These are phyloP conservation scores for Craseonycteris thonglongyai DNA, from an alignment of 2,113 vertebrate species.

Conservation along the genomic window DNA sequence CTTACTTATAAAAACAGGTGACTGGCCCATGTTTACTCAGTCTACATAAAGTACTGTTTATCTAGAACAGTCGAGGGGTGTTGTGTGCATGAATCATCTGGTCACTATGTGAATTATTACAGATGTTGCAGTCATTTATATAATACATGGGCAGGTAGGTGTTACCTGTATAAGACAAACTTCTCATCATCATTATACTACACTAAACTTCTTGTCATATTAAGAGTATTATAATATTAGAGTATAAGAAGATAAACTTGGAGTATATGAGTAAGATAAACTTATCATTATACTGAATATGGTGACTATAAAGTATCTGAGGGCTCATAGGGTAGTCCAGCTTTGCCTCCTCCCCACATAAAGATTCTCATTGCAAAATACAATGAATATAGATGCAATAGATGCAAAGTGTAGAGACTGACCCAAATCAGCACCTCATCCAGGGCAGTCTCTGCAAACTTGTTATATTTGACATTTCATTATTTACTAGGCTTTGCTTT, in stretches of 20 bases:
- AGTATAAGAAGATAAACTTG: not conserved
- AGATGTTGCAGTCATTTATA: too few species aligned
- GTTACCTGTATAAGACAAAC: too few species aligned
- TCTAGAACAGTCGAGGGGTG: not conserved
- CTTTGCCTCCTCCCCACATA: not conserved
- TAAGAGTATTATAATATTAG: too few species aligned
- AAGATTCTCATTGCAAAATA: not conserved
- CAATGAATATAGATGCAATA: too few species aligned
- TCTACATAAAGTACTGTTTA: not conserved
- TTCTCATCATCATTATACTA: too few species aligned
- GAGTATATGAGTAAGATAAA: too few species aligned
- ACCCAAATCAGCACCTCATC: too few species aligned
- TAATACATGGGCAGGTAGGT: too few species aligned
- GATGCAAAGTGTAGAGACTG: not conserved
- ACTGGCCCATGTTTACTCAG: too few species aligned
- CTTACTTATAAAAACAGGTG: not conserved
- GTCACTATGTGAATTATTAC: not conserved
- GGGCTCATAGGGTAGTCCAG: too few species aligned
- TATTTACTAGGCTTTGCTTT: not conserved
- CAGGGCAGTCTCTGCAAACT: not conserved
- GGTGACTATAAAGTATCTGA: not conserved
- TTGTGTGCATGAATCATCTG: not conserved
- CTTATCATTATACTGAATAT: not conserved
- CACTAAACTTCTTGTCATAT: too few species aligned
- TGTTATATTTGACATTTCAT: not conserved